These are phyloP conservation scores for Agapostemon virescens DNA, from an alignment of 2,888 invertebrate genomes.

Conservation along the genomic window DNA sequence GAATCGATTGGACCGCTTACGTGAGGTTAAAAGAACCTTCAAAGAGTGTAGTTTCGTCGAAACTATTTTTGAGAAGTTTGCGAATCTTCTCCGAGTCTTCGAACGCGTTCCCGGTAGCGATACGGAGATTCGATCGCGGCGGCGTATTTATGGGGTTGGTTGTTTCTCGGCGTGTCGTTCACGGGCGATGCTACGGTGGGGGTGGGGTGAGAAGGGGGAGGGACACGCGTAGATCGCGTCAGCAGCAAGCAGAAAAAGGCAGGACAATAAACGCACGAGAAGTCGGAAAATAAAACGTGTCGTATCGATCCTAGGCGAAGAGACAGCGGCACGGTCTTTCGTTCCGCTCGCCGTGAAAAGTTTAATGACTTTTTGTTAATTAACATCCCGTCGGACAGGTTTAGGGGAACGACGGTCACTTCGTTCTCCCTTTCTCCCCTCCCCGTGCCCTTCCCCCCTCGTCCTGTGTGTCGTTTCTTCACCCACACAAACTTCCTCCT, in stretches of 20 bases:
- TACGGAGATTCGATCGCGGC: background rate
- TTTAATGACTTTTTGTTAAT: constrained; percentile 81
- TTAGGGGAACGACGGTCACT: constrained; percentile 75
- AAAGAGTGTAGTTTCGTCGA: too few relatives aligned
- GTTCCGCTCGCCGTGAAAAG: constrained; percentile 76
- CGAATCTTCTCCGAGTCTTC: too few relatives aligned
- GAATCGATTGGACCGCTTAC: too few relatives aligned
- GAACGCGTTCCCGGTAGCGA: too few relatives aligned
- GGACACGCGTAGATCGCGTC: background rate
- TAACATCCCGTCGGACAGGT: constrained; percentile 77
- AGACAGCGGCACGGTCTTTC: constrained; percentile 67
- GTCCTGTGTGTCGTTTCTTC: constrained; percentile 31
- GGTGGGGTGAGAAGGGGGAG: too few relatives aligned
- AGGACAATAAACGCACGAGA: constrained; percentile 43
- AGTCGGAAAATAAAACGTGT: constrained; percentile 51
- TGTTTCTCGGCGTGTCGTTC: background rate
- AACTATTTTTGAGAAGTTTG: too few relatives aligned
- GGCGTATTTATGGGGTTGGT: background rate
- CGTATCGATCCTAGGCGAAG: constrained; percentile 63
- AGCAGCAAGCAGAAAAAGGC: constrained; percentile 27
- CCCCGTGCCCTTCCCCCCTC: background rate
- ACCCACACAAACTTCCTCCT: constrained; percentile 5
- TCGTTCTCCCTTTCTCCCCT: constrained; percentile 44
- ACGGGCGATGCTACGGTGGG: background rate
- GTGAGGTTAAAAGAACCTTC: too few relatives aligned